Evolutionary conservation across 1,140 invertebrate genomes (phyloP).

Genomic region (Rhagoletis pomonella): DNA sequence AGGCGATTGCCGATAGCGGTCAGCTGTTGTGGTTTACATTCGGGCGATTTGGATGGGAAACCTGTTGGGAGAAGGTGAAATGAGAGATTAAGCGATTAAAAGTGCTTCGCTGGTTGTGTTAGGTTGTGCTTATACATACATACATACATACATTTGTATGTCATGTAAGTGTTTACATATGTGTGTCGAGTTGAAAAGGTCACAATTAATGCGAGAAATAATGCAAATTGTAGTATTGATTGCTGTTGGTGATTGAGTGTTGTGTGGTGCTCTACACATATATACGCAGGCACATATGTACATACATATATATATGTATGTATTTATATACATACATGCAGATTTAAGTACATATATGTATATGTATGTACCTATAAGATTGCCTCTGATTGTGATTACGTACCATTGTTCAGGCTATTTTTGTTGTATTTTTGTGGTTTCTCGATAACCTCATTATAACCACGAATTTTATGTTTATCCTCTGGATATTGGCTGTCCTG

Average conservation of each 20-base stretch:
- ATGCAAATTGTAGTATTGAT: slow-evolving; percentile 32
- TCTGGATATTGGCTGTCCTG: slow-evolving; percentile 78
- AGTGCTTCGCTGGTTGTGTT: not conserved
- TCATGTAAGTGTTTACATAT: not conserved
- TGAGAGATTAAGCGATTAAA: slow-evolving; percentile 26
- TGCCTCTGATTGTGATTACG: not conserved
- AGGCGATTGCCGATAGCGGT: slow-evolving; percentile 91
- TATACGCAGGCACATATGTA: no score
- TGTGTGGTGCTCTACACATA: not conserved
- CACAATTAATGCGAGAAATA: slow-evolving; percentile 37
- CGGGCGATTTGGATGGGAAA: slow-evolving; percentile 72
- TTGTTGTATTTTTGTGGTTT: slow-evolving; percentile 75
- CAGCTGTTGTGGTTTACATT: slow-evolving; percentile 82
- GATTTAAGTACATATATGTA: not conserved
- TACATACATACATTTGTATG: not conserved
- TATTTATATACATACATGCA: not conserved
- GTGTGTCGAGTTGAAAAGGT: slow-evolving; percentile 18
- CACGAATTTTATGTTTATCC: slow-evolving; percentile 81
- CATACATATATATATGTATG: not conserved
- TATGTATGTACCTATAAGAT: not conserved
- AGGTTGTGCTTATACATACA: not conserved
- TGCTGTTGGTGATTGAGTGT: slow-evolving; percentile 17
- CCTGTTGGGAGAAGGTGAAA: slow-evolving; percentile 57
- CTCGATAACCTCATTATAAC: slow-evolving; percentile 82
- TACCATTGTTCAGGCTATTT: slow-evolving; percentile 66